Base-by-base conservation (phyloP, 1,140 invertebrate species). In the Vollenhovia emeryi region DNA sequence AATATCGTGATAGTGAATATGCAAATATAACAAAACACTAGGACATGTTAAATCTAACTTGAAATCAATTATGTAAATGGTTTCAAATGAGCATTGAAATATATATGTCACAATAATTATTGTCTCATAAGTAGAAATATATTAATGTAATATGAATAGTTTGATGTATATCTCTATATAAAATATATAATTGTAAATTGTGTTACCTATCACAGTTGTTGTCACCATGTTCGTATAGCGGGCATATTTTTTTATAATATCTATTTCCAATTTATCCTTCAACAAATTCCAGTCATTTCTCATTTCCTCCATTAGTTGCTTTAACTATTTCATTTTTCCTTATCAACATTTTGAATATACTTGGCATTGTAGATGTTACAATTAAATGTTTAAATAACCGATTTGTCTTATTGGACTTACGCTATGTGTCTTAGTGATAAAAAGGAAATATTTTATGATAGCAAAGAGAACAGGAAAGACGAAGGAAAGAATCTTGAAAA, bases 241-340 rank as follows among this genome's bases (percentile, higher is more conserved):
- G 27, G 36, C 30, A 8, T 84, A 75, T 21, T 74, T n/a, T 50
- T 84, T 8, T 55, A 84, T 33, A 13, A 84, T 86, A 5, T 6
- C 11, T 68, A 85, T 18, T 55, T 86, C 85, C 8, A 24, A 11
- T 74, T 85, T 55, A 40, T 59, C 40, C 2, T 36, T 78, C 11
- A 86, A 52, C 1, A 48, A 68, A 13, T 40, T 68, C 60, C 82
- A 86, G 18, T 86, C 85, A 30, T 50, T 1, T 24, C 21, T 11
- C 0, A 86, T 62, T 15, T 8, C 27, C 3, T 68, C 40, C 2
- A 86, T 3, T 8, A 84, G 9, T 3, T 33, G 9, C n/a, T 48
- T 86, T 4, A 50, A n/a, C 80, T 86, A 11, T 48, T 21, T 9
- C 13, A 52, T 50, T 43, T 68, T 52, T 21, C 6, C 13, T 71